Percentiles rank a stretch among this genome's conserved stretches.
phyloP scores from a whole-genome alignment of 2,888 invertebrate genomes.

The Pedicia rivosa region DNA sequence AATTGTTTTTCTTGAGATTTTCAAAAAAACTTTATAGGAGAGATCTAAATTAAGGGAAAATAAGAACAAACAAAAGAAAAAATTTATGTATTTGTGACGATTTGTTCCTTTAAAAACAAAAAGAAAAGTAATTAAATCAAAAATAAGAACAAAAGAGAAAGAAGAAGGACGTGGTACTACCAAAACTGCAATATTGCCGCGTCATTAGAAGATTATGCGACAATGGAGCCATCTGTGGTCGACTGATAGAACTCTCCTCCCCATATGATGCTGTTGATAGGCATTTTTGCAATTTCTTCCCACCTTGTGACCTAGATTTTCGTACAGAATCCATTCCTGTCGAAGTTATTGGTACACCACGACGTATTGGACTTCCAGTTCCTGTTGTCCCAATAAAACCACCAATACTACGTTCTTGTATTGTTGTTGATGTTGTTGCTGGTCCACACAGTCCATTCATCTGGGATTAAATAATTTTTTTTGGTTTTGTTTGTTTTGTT shows the following conservation, averaged over 20 bases:
- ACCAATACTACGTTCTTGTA: constrained; percentile 12
- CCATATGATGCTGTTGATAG: constrained; percentile 76
- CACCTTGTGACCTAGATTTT: constrained; percentile 90
- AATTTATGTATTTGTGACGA: not conserved
- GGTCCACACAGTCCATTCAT: constrained; percentile 15
- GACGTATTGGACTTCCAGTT: constrained; percentile 12
- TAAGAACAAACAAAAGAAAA: constrained; percentile 3
- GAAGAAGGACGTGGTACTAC: constrained; percentile 44
- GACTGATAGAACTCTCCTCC: constrained; percentile 37
- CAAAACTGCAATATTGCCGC: constrained; percentile 90
- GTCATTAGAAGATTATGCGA: constrained; percentile 56
- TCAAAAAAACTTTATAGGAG: too few relatives aligned
- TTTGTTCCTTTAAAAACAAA: constrained; percentile 7
- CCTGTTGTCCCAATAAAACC: constrained; percentile 8
- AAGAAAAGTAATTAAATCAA: constrained; percentile 8
- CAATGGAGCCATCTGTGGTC: constrained; percentile 19
- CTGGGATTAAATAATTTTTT: constrained; percentile 13
- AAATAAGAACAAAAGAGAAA: constrained; percentile 8
- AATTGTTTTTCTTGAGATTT: too few relatives aligned
- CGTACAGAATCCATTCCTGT: constrained; percentile 42
- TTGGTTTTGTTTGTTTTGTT: constrained; percentile 5
- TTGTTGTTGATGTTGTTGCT: constrained; percentile 8
- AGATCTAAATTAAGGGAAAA: too few relatives aligned
- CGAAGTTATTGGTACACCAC: constrained; percentile 9
- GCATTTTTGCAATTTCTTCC: constrained; percentile 84